These are phyloP conservation scores for Halcyon badia DNA, from an alignment of 2,797 vertebrate genomes.

Conservation along the genomic window DNA sequence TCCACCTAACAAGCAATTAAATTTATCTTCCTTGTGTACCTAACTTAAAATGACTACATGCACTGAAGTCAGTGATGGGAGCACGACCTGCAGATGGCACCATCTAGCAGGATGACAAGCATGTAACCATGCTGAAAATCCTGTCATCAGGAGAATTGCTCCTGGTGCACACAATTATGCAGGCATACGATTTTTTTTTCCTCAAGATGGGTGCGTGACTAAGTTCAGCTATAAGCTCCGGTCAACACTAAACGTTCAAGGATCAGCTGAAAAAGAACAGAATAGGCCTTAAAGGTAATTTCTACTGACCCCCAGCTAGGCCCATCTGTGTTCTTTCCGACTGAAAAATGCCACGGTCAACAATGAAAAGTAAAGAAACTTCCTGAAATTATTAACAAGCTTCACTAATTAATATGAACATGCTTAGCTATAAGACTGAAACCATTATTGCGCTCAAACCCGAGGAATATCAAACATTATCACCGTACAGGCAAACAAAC, in stretches of 20 bases:
- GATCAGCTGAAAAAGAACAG: not conserved
- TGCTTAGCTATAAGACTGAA: not conserved
- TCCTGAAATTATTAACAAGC: accelerated
- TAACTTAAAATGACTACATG: accelerated
- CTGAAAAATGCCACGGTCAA: not conserved
- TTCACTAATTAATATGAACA: not conserved
- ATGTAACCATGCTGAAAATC: not conserved
- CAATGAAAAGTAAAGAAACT: not conserved
- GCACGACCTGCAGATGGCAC: constrained; percentile 49
- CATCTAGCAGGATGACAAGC: not conserved
- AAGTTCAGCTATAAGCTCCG: not conserved
- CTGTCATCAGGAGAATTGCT: not conserved
- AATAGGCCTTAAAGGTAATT: not conserved
- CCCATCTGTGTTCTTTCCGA: not conserved
- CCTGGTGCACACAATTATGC: not conserved
- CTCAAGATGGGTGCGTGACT: not conserved
- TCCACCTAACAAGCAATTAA: not conserved
- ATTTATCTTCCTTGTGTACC: not conserved
- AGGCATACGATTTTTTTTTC: not conserved
- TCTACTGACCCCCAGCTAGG: not conserved
- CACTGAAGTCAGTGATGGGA: accelerated
- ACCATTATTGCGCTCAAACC: not conserved
- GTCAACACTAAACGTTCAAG: not conserved
- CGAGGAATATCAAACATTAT: not conserved
- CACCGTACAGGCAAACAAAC: not conserved